phyloP scores from a whole-genome alignment of 1,140 invertebrate species.

The Papilio helenus region DNA sequence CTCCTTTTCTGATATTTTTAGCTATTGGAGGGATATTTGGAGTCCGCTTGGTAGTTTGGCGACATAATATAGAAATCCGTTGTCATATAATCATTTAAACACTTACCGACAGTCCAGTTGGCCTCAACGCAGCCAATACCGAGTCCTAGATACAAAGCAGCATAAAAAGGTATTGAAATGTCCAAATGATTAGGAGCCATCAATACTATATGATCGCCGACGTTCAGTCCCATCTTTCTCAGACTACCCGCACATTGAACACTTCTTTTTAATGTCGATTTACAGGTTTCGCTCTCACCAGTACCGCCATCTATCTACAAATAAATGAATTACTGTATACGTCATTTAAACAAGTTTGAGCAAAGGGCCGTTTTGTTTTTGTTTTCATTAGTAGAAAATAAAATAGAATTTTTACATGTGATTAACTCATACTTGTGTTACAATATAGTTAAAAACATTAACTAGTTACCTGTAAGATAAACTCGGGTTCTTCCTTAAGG shows the following conservation, averaged over 20 bases:
- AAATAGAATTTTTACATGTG: too few species aligned
- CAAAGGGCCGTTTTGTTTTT: too few species aligned
- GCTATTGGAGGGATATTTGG: too few species aligned
- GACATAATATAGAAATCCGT: too few species aligned
- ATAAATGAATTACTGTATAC: not conserved
- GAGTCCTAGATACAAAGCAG: conserved; percentile 57
- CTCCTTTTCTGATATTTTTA: too few species aligned
- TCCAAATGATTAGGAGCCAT: conserved; percentile 69
- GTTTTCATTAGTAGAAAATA: too few species aligned
- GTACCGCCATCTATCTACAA: conserved; percentile 73
- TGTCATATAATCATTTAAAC: too few species aligned
- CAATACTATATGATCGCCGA: conserved; percentile 64
- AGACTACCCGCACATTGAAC: conserved; percentile 62
- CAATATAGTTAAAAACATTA: too few species aligned
- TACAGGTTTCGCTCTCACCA: conserved; percentile 63
- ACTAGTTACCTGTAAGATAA: not conserved
- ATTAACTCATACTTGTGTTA: too few species aligned
- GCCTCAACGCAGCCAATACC: conserved; percentile 40
- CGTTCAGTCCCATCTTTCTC: conserved; percentile 53
- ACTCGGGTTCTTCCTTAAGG: not conserved
- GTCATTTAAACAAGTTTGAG: too few species aligned
- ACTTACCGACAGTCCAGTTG: conserved; percentile 40
- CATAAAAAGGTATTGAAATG: conserved; percentile 62
- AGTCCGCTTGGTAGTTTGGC: too few species aligned
- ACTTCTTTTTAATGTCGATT: conserved; percentile 53